Base-by-base conservation (phyloP, 2,888 invertebrate genomes). In the Tanytarsus gracilentus region DNA sequence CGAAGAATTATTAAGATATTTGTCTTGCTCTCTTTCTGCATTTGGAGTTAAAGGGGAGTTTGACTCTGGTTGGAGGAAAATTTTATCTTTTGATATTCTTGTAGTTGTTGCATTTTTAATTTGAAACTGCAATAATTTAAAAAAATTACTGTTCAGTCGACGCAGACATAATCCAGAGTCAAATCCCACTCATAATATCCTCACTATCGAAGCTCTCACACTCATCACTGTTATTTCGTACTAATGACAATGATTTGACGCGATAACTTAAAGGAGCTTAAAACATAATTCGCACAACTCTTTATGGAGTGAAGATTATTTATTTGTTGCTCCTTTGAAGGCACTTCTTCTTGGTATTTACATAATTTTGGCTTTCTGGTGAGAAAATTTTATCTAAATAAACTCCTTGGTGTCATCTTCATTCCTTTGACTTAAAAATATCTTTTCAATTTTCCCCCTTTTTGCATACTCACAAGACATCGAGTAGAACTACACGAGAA, bases 1-100 rank as follows among this genome's bases (percentile, higher is more conserved):
- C 52, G 39, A 55, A 40, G 39, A 39, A 55, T 55, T 55, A 44
- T 44, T 23, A 11, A 18, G 23, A 44, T 44, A 44, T 44, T 44
- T 44, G 21, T 44, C 23, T 44, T 18, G 9, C 40, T 44, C 9
- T 18, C n/a, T 44, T 21, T 21, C 23, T 44, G 9, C 21, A 18
- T 40, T 36, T 7, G 9, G 9, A n/a, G 6, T 7, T 36, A 6
- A 16, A 7, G 36, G 14, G 36, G n/a, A 36, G 14, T 36, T 36
- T 3, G 36, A 1, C 6, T 4, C 2, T 36, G 36, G n/a, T 36
- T 36, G 1, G 16, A 14, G 36, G 36, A 14, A 14, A 36, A n/a
- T n/a, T n/a, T n/a, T n/a, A n/a, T n/a, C n/a, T n/a, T n/a, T n/a
- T n/a, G n/a, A n/a, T n/a, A n/a, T n/a, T n/a, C n/a, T n/a, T n/a